Evolutionary conservation across 2,888 invertebrate species (phyloP), one percentile per base, ranked within the genome.

Genomic region (Heliconius ismenius): DNA sequence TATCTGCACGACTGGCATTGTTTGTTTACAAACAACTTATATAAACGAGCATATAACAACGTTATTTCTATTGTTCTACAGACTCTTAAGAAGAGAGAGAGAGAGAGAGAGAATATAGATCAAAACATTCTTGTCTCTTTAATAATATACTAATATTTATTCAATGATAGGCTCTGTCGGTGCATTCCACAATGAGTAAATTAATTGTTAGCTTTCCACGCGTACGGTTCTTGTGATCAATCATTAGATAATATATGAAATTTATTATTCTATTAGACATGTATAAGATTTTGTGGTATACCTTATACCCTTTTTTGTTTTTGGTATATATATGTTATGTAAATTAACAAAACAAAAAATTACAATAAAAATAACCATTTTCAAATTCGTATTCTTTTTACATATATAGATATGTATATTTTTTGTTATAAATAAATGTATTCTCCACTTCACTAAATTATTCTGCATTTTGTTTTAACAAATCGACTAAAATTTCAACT

Each of bases 151-250:
- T 72, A 76, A 79, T 76, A 78, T 81, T 82, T 81, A 81, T 81
- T 82, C 79, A 75, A 77, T 76, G 76, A 79, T 65, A 39, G 24
- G 24, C 81, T 79, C 81, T 86, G 87, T 87, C 85, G 82, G 78
- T 80, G 81, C 85, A 88, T 89, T 86, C 86, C 87, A 80, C 81
- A 80, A 36, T 74, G 79, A 79, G 84, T 39, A 67, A 43, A 67
- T 67, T 67, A 39, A 39, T 67, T 43, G 39, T 67, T 24, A 67
- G 84, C 65, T 60, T 74, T 74, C 67, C n/a, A 54, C 24, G 62
- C 24, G 62, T 28, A 62, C 62, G 62, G 13, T 15, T 6, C 3
- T 26, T 62, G 62, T 62, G 26, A 26, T 62, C 62, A 26, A 26
- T 26, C 26, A 62, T 6, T 26, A 62, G 18, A 62, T 62, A 26